Percentiles rank a stretch among this genome's conserved stretches.
These are phyloP conservation scores for Apolygus lucorum DNA, from an alignment of 1,140 invertebrate genomes.

Conservation along the genomic window DNA sequence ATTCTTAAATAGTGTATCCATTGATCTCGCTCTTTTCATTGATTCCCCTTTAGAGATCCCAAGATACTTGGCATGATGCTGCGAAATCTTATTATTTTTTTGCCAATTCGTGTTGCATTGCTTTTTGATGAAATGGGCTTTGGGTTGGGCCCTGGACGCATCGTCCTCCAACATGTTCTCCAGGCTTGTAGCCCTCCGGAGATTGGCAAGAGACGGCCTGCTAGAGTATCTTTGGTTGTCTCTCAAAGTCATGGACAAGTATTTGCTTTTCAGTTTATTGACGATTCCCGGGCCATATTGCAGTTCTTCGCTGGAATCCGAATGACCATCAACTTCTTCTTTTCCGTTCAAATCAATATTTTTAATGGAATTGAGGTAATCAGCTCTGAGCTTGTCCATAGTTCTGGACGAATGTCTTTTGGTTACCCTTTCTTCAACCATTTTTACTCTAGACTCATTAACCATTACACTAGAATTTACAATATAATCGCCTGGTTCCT, in stretches of 20 bases:
- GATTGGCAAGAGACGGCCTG: conserved; percentile 51
- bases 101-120: conserved; percentile 6
- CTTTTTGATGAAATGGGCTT: conserved; percentile 28
- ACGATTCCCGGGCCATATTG: conserved; percentile 88
- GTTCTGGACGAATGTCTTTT: conserved; percentile 24
- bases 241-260: conserved; percentile 67
- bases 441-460: conserved; percentile 16
- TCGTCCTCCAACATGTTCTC: conserved; percentile 73
- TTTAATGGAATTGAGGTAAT: conserved; percentile 18
- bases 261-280: conserved; percentile 71
- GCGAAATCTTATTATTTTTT: conserved; percentile 27
- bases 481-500: conserved; percentile 26
- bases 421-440: conserved; percentile 28
- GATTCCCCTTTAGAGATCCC: conserved; percentile 41
- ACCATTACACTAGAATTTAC: conserved; percentile 43
- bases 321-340: conserved; percentile 33
- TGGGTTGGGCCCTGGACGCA: conserved; percentile 33
- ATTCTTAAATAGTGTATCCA: conserved; percentile 63
- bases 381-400: conserved; percentile 33
- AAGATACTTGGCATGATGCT: conserved; percentile 30
- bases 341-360: conserved; percentile 24
- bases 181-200: conserved; percentile 70
- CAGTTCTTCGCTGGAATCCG: conserved; percentile 63
- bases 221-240: conserved; percentile 49
- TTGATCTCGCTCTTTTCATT: conserved; percentile 73